A percentile compares a stretch with the other conserved stretches of the same genome.
Evolutionary conservation across 2,113 vertebrate genomes (phyloP).

Genomic region (Myiozetetes cayanensis): DNA sequence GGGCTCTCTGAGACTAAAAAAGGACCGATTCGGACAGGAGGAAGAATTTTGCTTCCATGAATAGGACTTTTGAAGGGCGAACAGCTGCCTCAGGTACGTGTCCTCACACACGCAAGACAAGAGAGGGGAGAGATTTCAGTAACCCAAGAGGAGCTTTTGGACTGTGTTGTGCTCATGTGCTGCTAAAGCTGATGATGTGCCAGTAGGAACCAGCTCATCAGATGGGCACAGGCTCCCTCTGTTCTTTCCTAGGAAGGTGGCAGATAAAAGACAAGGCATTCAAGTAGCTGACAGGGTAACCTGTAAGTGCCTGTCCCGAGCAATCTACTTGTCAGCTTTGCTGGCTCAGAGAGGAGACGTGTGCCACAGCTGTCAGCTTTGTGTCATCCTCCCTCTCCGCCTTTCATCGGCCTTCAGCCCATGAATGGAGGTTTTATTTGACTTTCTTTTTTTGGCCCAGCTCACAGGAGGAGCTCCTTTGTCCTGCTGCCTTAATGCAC

Average conservation of each 20-base stretch:
- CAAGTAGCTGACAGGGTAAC: slow-evolving; percentile 72
- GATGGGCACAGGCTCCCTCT: slow-evolving; percentile 64
- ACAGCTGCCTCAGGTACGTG: slow-evolving; percentile 3
- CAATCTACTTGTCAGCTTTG: slow-evolving; percentile 81
- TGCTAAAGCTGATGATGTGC: slow-evolving; percentile 61
- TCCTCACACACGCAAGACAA: not conserved
- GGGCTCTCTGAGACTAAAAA: not conserved
- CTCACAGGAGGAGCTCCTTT: slow-evolving; percentile 27
- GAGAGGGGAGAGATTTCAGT: not conserved
- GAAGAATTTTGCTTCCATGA: not conserved
- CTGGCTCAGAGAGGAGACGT: slow-evolving; percentile 72
- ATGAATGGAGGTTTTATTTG: slow-evolving; percentile 73
- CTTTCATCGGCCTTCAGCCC: slow-evolving; percentile 83
- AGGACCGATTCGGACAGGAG: not conserved
- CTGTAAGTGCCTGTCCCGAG: slow-evolving; percentile 74
- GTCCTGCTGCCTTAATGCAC: not conserved
- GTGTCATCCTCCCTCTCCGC: slow-evolving; percentile 80
- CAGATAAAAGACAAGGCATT: slow-evolving; percentile 76
- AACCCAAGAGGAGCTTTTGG: slow-evolving; percentile 4
- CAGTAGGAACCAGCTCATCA: slow-evolving; percentile 58
- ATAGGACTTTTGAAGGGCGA: slow-evolving; percentile 25
- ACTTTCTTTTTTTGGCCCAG: slow-evolving; percentile 61
- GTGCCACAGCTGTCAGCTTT: slow-evolving; percentile 80
- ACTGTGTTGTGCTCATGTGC: not conserved
- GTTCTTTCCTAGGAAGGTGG: slow-evolving; percentile 67